Conservation (phyloP, 2,888 invertebrate species). For the Xanthostigma xanthostigma region DNA sequence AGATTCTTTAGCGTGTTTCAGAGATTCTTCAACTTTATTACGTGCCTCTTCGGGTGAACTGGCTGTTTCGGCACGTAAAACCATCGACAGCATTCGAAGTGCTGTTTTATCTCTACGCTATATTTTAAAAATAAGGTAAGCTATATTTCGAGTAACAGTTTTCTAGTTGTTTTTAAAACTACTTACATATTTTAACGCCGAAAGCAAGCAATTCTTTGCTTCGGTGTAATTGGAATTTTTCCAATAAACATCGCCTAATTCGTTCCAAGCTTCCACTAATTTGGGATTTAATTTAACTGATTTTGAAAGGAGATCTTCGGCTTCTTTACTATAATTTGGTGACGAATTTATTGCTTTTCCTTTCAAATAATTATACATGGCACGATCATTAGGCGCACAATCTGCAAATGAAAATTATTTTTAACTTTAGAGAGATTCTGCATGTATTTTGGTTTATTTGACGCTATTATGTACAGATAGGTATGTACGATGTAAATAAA, state of each 20-base stretch:
- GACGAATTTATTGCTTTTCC: constrained; percentile 62
- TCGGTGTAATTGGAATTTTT: constrained; percentile 67
- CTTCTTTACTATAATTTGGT: constrained; percentile 48
- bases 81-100: constrained; percentile 66
- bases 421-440: constrained; percentile 9
- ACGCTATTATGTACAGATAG: too few relatives aligned
- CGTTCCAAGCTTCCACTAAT: constrained; percentile 72
- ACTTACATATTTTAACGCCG: constrained; percentile 55
- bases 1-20: constrained; percentile 68
- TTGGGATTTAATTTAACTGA: constrained; percentile 74
- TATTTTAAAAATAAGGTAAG: constrained; percentile 14
- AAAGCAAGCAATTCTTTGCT: constrained; percentile 70
- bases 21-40: constrained; percentile 51
- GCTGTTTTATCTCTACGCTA: constrained; percentile 61
- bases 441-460: constrained; percentile 12
- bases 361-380: constrained; percentile 52
- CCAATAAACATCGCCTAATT: constrained; percentile 79
- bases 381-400: constrained; percentile 30
- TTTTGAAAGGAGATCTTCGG: constrained; percentile 61
- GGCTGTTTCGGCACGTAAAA: constrained; percentile 49
- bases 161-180: not conserved
- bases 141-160: constrained; percentile 5
- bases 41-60: constrained; percentile 34
- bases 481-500: too few relatives aligned
- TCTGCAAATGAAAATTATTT: constrained; percentile 11